phyloP scores from a whole-genome alignment of 2,888 invertebrate genomes.

The Amblyjoppa fuscipennis region DNA sequence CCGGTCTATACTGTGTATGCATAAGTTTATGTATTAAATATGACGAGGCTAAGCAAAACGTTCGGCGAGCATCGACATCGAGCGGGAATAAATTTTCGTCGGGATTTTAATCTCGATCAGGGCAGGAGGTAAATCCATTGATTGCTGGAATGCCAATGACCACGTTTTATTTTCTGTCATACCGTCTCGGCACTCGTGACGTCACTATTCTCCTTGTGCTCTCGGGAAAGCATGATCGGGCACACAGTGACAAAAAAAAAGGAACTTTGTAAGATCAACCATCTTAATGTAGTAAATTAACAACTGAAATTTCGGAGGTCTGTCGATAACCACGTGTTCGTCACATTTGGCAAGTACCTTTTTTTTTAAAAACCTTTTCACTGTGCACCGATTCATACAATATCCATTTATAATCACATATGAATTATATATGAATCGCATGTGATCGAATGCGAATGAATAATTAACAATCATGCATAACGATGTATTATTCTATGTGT shows the following conservation, averaged over 20 bases:
- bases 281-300: no score
- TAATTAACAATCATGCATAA: not conserved
- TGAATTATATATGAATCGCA: not conserved
- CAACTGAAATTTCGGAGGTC: not conserved
- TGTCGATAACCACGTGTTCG: not conserved
- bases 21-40: not conserved
- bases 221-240: not conserved
- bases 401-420: not conserved
- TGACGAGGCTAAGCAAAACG: slow-evolving; percentile 6
- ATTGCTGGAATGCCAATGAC: not conserved
- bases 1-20: not conserved
- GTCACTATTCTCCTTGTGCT: no score
- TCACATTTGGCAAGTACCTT: not conserved
- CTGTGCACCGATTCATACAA: not conserved
- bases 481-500: not conserved
- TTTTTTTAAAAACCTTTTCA: not conserved
- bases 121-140: not conserved
- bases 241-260: not conserved
- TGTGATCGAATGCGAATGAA: not conserved
- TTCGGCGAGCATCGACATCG: slow-evolving; percentile 7
- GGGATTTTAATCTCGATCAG: slow-evolving; percentile 9
- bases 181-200: not conserved
- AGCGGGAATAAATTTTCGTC: slow-evolving; percentile 12
- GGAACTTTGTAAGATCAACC: not conserved
- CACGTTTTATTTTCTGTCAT: not conserved